phyloP scores from a whole-genome alignment of 2,113 vertebrate species.

The Eubucco bourcierii region DNA sequence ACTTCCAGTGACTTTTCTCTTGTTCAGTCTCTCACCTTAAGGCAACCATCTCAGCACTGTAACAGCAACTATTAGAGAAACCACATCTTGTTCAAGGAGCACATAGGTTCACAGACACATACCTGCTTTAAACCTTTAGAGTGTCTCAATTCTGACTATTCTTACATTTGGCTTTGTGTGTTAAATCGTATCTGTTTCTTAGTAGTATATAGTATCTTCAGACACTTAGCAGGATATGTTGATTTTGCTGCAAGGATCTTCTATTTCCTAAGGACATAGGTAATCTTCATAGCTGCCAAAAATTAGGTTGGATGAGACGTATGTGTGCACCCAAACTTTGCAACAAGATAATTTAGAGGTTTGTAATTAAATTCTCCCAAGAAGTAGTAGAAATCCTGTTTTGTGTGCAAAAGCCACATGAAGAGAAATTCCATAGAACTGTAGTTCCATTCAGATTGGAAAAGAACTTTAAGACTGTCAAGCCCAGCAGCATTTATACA shows the following conservation, averaged over 20 bases:
- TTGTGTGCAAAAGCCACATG: background rate
- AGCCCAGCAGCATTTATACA: background rate
- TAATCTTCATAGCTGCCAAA: background rate
- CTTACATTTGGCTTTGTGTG: background rate
- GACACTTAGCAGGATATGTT: background rate
- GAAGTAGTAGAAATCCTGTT: background rate
- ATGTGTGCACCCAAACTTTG: rapidly evolving
- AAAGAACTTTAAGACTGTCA: background rate
- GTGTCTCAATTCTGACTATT: background rate
- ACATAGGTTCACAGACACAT: background rate
- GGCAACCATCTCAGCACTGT: background rate
- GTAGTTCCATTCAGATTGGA: background rate
- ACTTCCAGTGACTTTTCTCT: background rate
- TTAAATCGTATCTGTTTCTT: background rate
- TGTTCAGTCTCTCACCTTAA: background rate
- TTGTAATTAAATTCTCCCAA: background rate
- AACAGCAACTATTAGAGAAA: background rate
- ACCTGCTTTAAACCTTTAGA: background rate
- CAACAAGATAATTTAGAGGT: background rate
- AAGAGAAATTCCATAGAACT: background rate
- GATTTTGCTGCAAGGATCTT: background rate
- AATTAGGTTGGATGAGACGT: rapidly evolving
- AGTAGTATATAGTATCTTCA: background rate
- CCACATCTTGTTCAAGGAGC: background rate
- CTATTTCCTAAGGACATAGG: background rate